Conservation (phyloP, 1,140 invertebrate genomes). For the Drosophila arawakana region DNA sequence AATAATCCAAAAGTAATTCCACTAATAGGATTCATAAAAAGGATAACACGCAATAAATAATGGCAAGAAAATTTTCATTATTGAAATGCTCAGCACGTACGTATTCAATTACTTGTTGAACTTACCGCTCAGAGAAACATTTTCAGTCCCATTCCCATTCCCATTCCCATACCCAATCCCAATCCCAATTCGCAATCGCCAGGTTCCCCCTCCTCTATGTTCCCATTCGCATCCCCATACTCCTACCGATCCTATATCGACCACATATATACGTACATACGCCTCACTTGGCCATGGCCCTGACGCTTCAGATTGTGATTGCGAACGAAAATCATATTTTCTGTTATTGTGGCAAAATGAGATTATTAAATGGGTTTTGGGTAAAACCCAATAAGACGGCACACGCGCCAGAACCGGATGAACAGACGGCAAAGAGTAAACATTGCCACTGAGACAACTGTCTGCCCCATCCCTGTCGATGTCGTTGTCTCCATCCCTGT, state of each 20-base stretch:
- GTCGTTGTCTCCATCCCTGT: constrained; percentile 5
- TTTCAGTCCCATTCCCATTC: constrained; percentile 9
- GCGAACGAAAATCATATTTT: constrained; percentile 79
- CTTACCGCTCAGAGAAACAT: constrained; percentile 46
- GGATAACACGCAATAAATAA: constrained; percentile 81
- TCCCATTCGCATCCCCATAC: constrained; percentile 3
- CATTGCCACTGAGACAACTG: constrained; percentile 70
- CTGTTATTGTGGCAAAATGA: constrained; percentile 84
- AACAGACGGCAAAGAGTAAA: constrained; percentile 71
- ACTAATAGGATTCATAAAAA: constrained; percentile 83
- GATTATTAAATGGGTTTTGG: constrained; percentile 84
- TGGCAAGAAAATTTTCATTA: constrained; percentile 57
- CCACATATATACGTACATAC: constrained; percentile 7
- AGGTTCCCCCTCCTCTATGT: constrained; percentile 8
- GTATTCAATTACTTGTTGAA: constrained; percentile 83
- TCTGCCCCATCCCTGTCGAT: constrained; percentile 29
- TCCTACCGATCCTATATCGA: constrained; percentile 1
- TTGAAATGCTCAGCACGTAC: constrained; percentile 75
- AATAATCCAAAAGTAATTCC: constrained; percentile 69
- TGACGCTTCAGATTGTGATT: constrained; percentile 54
- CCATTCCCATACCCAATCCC: not conserved
- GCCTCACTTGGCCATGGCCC: constrained; percentile 37
- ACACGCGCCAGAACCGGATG: constrained; percentile 29
- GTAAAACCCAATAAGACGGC: constrained; percentile 74
- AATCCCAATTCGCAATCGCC: constrained; percentile 20